Evolutionary conservation across 2,113 vertebrate species (phyloP).

Genomic region (Pterocles orientalis): DNA sequence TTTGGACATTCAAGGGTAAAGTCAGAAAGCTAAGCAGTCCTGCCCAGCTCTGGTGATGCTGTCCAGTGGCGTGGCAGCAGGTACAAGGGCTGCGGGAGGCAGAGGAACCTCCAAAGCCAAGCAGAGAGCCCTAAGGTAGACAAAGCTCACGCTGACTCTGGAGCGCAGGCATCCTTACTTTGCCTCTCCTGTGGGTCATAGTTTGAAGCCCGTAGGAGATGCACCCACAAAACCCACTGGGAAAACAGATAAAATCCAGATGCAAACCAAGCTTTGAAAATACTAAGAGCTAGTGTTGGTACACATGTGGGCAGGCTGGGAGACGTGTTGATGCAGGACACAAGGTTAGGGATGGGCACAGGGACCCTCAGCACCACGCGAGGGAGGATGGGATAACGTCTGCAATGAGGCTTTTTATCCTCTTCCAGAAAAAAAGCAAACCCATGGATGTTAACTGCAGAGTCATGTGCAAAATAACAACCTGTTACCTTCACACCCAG

Average conservation of each 20-base stretch:
- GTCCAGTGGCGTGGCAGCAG: rapidly evolving
- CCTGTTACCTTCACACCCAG: not conserved
- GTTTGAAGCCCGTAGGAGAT: not conserved
- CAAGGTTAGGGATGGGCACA: rapidly evolving
- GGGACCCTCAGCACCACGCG: not conserved
- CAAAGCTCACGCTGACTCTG: not conserved
- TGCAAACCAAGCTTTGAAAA: not conserved
- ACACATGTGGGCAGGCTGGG: rapidly evolving
- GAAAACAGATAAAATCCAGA: not conserved
- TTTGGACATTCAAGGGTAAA: not conserved
- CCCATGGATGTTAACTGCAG: not conserved
- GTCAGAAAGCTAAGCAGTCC: not conserved
- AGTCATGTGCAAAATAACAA: not conserved
- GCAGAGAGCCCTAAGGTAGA: not conserved
- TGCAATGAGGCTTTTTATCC: not conserved
- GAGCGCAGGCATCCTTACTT: not conserved
- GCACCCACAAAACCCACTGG: not conserved
- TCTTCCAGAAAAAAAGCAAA: not conserved
- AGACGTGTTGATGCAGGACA: not conserved
- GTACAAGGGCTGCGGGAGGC: not conserved
- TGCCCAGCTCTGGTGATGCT: not conserved
- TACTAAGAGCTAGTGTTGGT: not conserved
- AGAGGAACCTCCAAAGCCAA: not conserved
- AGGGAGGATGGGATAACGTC: not conserved
- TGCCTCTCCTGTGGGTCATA: not conserved